phyloP scores from a whole-genome alignment of 2,888 invertebrate species.

The Helicoverpa assulta region DNA sequence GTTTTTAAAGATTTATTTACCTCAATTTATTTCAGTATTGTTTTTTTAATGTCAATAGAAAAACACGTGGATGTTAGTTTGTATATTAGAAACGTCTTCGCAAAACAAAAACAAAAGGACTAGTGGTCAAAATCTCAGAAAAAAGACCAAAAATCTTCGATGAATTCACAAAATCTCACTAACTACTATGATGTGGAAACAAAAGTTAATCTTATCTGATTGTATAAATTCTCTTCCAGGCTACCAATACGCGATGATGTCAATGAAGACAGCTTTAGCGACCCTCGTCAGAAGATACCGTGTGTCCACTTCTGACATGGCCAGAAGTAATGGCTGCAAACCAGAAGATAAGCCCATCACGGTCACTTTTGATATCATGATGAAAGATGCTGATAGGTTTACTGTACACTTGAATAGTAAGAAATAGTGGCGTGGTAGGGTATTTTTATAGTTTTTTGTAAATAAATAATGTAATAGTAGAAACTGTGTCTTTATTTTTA shows the following conservation, averaged over 20 bases:
- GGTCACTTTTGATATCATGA: slow-evolving; percentile 67
- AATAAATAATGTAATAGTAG: not conserved
- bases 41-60: too few species aligned
- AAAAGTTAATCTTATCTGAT: not conserved
- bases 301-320: slow-evolving; percentile 36
- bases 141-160: too few species aligned
- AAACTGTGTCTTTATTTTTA: too few species aligned
- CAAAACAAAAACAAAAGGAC: too few species aligned
- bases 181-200: too few species aligned
- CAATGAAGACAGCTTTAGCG: slow-evolving; percentile 69
- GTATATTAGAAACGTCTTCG: too few species aligned
- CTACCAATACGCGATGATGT: slow-evolving; percentile 65
- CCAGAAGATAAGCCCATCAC: slow-evolving; percentile 42
- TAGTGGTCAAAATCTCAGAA: too few species aligned
- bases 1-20: too few species aligned
- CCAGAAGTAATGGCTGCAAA: slow-evolving; percentile 1
- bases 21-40: too few species aligned
- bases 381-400: slow-evolving; percentile 65
- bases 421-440: not conserved
- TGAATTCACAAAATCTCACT: not conserved
- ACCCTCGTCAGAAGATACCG: slow-evolving; percentile 64
- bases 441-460: not conserved
- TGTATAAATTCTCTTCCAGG: slow-evolving; percentile 46
- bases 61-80: too few species aligned
- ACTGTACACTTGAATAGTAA: slow-evolving; percentile 59